Percentiles rank a stretch among this genome's conserved stretches.
Conservation (phyloP, 2,113 vertebrate genomes). For the Psophia crepitans region DNA sequence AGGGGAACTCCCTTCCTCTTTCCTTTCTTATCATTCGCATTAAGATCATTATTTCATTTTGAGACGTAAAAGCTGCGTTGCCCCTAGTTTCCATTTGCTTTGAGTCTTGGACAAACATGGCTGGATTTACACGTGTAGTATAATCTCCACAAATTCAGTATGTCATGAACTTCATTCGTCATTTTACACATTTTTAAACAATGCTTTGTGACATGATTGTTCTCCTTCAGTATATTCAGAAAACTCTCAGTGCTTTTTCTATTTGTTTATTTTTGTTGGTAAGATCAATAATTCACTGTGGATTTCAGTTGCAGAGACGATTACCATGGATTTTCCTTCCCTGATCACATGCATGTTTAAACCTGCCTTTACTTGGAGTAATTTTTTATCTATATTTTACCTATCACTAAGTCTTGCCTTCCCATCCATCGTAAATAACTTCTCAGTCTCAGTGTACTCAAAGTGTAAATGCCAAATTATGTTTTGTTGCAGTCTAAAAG, state of each 20-base stretch:
- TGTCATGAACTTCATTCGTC: neutral
- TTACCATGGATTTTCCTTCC: neutral
- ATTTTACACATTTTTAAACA: slow-evolving; percentile 24
- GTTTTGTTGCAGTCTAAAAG: neutral
- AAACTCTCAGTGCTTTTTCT: neutral
- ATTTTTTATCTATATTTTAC: slow-evolving; percentile 21
- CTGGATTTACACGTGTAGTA: slow-evolving; percentile 12
- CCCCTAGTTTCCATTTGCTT: slow-evolving; percentile 56
- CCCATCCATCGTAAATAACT: neutral
- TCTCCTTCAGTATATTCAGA: neutral
- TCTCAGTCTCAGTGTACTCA: neutral
- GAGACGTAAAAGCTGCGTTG: slow-evolving; percentile 26
- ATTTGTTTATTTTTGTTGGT: slow-evolving; percentile 19
- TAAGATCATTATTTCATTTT: slow-evolving; percentile 48
- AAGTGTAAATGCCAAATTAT: neutral
- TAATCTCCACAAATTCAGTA: slow-evolving; percentile 32
- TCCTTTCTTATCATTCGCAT: slow-evolving; percentile 49
- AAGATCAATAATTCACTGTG: slow-evolving; percentile 1
- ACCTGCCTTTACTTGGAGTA: neutral
- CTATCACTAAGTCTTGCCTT: neutral
- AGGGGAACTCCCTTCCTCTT: slow-evolving; percentile 65
- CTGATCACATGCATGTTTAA: neutral
- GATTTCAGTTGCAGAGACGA: slow-evolving; percentile 29
- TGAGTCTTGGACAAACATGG: slow-evolving; percentile 39
- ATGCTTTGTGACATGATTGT: neutral